phyloP scores from a whole-genome alignment of 2,888 invertebrate genomes.

The Melipona beecheii region DNA sequence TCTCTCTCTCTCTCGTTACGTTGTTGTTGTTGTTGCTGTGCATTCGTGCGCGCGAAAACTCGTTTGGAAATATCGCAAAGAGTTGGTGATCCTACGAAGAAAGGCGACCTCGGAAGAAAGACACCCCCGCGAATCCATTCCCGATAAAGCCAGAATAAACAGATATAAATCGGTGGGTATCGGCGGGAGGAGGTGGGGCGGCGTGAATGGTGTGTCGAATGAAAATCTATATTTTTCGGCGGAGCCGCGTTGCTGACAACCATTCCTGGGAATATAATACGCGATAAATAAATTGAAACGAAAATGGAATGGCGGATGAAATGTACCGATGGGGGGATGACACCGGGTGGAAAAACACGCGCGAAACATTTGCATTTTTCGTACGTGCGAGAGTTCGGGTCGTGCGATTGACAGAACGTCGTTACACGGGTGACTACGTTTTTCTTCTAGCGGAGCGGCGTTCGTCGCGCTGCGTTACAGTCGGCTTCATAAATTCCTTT shows the following conservation, averaged over 20 bases:
- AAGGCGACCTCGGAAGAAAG: neutral
- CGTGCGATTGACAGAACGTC: conserved; percentile 14
- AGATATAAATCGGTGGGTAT: conserved; percentile 24
- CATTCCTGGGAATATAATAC: conserved; percentile 36
- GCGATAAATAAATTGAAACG: conserved; percentile 43
- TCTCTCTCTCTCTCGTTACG: too few species aligned
- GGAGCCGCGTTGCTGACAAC: conserved; percentile 17
- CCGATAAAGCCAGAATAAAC: conserved; percentile 28
- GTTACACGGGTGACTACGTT: neutral
- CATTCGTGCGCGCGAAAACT: neutral
- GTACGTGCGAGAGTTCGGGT: conserved; percentile 1
- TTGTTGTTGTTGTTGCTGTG: too few species aligned
- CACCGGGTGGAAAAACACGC: neutral
- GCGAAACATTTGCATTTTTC: conserved; percentile 25
- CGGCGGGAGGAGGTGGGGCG: neutral
- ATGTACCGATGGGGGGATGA: conserved; percentile 8
- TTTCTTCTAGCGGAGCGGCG: neutral
- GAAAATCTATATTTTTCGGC: conserved; percentile 38
- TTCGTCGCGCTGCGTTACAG: neutral
- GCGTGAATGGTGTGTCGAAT: conserved; percentile 12
- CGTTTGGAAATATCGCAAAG: neutral
- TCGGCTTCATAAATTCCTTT: neutral
- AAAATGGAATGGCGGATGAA: conserved; percentile 24
- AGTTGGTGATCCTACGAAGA: too few species aligned
- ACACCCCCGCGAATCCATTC: neutral